Conservation (phyloP, 2,113 vertebrate genomes). For the Syngnathus scovelli region DNA sequence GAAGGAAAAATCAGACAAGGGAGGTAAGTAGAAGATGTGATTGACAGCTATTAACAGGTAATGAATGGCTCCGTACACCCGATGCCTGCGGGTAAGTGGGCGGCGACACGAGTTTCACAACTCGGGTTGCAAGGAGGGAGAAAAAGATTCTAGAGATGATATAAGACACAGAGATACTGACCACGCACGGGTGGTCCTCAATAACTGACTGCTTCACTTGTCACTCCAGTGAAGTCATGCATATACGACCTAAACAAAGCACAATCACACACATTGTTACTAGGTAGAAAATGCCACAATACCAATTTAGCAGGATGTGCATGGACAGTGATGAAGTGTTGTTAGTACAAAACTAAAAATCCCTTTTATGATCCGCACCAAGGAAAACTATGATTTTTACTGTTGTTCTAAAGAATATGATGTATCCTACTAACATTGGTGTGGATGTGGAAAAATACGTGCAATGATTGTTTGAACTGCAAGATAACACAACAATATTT, state of each 20-base stretch:
- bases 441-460: too few species aligned
- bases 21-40: slow-evolving; percentile 23
- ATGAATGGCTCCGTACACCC: slow-evolving; percentile 40
- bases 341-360: not conserved
- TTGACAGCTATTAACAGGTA: slow-evolving; percentile 31
- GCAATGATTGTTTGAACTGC: too few species aligned
- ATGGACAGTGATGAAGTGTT: not conserved
- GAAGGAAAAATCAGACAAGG: slow-evolving; percentile 14
- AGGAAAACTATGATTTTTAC: too few species aligned
- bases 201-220: slow-evolving; percentile 14
- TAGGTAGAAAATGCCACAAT: not conserved
- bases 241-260: not conserved
- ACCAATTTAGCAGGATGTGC: not conserved
- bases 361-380: not conserved
- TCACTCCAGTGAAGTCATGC: slow-evolving; percentile 28
- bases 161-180: slow-evolving; percentile 23
- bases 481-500: too few species aligned
- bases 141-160: slow-evolving; percentile 34
- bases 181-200: slow-evolving; percentile 46
- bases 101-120: slow-evolving; percentile 28
- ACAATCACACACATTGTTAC: slow-evolving; percentile 3
- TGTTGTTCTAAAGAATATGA: too few species aligned
- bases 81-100: slow-evolving; percentile 42
- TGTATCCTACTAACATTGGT: too few species aligned
- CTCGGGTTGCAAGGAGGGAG: slow-evolving; percentile 32